Conservation (phyloP, 2,888 invertebrate species). For the Ectobius pallidus region DNA sequence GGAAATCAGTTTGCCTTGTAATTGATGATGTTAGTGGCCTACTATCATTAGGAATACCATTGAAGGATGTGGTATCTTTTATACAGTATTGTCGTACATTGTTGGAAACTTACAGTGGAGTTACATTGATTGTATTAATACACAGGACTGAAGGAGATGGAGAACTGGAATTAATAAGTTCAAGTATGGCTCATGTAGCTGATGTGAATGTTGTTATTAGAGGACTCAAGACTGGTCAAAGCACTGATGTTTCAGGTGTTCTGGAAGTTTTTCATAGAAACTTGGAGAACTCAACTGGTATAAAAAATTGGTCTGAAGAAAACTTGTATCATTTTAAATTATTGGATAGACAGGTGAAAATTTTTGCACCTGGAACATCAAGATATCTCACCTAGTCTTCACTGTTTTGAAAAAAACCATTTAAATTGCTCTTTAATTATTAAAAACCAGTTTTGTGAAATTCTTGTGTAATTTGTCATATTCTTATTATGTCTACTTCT, state of each 20-base stretch:
- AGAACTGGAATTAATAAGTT: constrained; percentile 23
- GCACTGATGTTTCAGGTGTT: constrained; percentile 74
- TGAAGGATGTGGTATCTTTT: constrained; percentile 60
- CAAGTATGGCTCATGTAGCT: constrained; percentile 65
- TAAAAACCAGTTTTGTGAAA: too few species aligned
- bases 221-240: constrained; percentile 73
- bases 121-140: constrained; percentile 28
- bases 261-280: constrained; percentile 60
- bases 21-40: constrained; percentile 77
- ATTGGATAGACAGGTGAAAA: constrained; percentile 74
- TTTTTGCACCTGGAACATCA: constrained; percentile 70
- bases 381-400: background rate
- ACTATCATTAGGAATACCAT: constrained; percentile 65
- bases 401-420: too few species aligned
- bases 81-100: constrained; percentile 58
- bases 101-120: background rate
- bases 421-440: too few species aligned
- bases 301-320: constrained; percentile 35
- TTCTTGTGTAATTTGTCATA: too few species aligned
- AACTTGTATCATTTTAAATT: constrained; percentile 69
- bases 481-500: too few species aligned
- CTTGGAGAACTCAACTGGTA: constrained; percentile 7
- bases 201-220: constrained; percentile 68
- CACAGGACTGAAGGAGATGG: constrained; percentile 38
- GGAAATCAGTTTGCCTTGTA: constrained; percentile 62